phyloP scores from a whole-genome alignment of 2,113 vertebrate genomes.

The Sakesphorus luctuosus region DNA sequence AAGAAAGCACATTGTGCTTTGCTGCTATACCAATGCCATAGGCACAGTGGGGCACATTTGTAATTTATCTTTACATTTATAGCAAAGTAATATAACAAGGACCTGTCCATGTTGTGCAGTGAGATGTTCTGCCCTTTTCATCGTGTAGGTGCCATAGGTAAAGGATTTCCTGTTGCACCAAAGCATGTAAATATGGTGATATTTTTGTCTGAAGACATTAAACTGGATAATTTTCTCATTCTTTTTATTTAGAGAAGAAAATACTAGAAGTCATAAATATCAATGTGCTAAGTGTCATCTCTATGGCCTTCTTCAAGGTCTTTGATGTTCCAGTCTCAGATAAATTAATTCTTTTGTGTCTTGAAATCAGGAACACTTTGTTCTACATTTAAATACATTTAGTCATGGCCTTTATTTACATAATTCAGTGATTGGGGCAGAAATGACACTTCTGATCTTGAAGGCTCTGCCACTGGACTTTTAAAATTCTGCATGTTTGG shows the following conservation, averaged over 20 bases:
- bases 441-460: background rate
- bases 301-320: background rate
- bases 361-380: background rate
- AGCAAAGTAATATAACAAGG: background rate
- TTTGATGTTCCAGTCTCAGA: background rate
- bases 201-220: background rate
- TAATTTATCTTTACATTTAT: background rate
- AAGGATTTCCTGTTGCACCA: background rate
- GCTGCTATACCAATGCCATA: accelerated
- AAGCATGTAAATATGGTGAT: accelerated
- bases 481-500: background rate
- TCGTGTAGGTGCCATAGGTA: accelerated
- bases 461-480: background rate
- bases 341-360: background rate
- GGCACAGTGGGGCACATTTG: accelerated
- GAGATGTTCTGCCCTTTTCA: background rate
- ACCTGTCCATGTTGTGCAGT: background rate
- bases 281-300: background rate
- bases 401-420: background rate
- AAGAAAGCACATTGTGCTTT: background rate
- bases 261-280: background rate
- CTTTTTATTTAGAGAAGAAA: background rate
- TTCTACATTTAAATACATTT: background rate
- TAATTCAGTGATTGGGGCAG: background rate
- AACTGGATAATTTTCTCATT: background rate